Evolutionary conservation across 2,888 invertebrate species (phyloP).

Genomic region (Pharmacophagus antenor): DNA sequence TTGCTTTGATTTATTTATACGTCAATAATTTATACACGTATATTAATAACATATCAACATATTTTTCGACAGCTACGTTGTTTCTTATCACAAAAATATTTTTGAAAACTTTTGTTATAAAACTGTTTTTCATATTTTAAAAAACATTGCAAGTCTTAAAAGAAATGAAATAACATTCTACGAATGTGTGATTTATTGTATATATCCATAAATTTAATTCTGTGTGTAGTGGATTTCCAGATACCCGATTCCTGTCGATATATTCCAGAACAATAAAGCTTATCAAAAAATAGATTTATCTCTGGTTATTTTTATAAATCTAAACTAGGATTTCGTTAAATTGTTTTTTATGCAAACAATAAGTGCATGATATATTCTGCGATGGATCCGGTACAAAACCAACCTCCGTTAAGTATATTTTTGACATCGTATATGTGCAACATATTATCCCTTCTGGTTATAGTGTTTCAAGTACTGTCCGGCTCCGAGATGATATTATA

Average conservation of each 20-base stretch:
- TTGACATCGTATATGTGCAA: too few relatives aligned
- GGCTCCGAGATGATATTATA: too few relatives aligned
- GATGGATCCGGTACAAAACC: neutral
- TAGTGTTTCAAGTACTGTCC: too few relatives aligned
- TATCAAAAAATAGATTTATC: too few relatives aligned
- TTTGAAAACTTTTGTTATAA: neutral
- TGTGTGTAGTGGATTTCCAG: conserved; percentile 3
- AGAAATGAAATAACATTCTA: neutral
- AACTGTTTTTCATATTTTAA: neutral
- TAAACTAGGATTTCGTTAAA: neutral
- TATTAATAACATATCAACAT: conserved; percentile 1
- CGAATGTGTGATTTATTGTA: neutral
- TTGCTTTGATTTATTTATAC: conserved; percentile 42
- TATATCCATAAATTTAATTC: conserved; percentile 5
- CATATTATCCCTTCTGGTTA: too few relatives aligned
- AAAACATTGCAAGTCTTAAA: neutral
- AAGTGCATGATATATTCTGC: neutral
- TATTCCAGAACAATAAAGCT: too few relatives aligned
- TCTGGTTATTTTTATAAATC: neutral
- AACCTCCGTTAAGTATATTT: neutral
- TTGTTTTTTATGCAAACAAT: too few relatives aligned
- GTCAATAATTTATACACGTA: conserved; percentile 29
- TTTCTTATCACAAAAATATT: neutral
- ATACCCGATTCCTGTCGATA: neutral
- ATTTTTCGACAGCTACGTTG: too few relatives aligned